A percentile compares a stretch with the other conserved stretches of the same genome.
Conservation (phyloP, 92 coral and sea anemone genomes). For the Phenganax stokvisi region DNA sequence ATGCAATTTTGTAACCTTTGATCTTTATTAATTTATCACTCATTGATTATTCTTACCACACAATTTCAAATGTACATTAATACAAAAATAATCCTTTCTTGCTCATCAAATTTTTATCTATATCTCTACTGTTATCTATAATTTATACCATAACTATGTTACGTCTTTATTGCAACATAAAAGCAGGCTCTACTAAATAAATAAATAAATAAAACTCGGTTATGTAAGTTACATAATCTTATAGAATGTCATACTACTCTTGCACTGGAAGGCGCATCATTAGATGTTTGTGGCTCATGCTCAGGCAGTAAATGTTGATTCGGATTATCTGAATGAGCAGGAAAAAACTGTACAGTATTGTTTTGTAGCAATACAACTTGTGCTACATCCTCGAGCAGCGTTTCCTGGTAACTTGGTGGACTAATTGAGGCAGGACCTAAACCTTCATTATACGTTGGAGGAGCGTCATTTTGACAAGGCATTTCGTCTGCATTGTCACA, state of each 20-base stretch:
- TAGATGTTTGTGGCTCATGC: conserved; percentile 14
- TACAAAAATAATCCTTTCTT: background rate
- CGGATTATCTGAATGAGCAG: background rate
- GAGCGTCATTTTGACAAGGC: conserved; percentile 54
- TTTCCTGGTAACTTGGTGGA: conserved; percentile 81
- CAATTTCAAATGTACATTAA: background rate
- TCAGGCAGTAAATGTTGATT: background rate
- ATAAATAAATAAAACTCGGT: too few relatives aligned
- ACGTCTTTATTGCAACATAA: too few relatives aligned
- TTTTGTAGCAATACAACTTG: conserved; percentile 10
- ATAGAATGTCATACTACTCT: background rate
- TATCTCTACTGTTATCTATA: background rate
- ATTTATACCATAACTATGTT: too few relatives aligned
- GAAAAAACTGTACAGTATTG: conserved; percentile 7
- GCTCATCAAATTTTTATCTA: background rate
- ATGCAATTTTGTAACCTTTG: too few relatives aligned
- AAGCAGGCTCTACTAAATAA: too few relatives aligned
- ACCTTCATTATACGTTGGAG: conserved; percentile 86
- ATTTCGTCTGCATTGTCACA: conserved; percentile 49
- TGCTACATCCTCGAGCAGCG: conserved; percentile 39
- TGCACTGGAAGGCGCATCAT: background rate
- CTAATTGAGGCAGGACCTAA: conserved; percentile 40
- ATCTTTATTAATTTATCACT: too few relatives aligned
- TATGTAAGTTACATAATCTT: too few relatives aligned
- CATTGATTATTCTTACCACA: background rate